Conservation (phyloP, 2,888 invertebrate genomes). For the Perdita meconis region DNA sequence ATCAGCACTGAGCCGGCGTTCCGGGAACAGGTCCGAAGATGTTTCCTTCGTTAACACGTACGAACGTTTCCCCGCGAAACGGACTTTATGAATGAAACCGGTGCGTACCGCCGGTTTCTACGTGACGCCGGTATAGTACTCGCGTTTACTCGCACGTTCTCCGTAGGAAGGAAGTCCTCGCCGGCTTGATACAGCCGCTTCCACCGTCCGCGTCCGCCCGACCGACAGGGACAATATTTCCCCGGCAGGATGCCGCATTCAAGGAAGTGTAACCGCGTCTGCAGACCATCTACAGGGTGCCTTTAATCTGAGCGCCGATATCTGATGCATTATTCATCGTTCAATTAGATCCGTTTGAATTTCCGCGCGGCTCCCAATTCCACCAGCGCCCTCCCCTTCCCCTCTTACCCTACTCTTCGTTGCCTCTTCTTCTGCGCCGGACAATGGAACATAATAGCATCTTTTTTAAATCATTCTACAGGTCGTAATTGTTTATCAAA, state of each 20-base stretch:
- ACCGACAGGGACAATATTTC: slow-evolving; percentile 72
- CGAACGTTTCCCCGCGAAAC: slow-evolving; percentile 68
- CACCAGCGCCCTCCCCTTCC: too few relatives aligned
- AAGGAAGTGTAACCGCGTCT: slow-evolving; percentile 80
- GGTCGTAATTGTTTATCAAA: too few relatives aligned
- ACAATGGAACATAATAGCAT: too few relatives aligned
- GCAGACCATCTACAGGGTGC: slow-evolving; percentile 73
- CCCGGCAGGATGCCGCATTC: slow-evolving; percentile 79
- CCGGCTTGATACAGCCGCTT: slow-evolving; percentile 77
- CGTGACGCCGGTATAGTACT: slow-evolving; percentile 72
- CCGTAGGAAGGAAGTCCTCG: slow-evolving; percentile 78
- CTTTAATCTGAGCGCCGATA: slow-evolving; percentile 78
- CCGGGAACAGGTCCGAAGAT: slow-evolving; percentile 47
- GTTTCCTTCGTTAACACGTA: slow-evolving; percentile 67
- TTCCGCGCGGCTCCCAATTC: slow-evolving; percentile 52
- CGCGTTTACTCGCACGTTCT: slow-evolving; percentile 78
- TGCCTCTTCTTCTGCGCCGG: too few relatives aligned
- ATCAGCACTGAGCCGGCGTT: slow-evolving; percentile 30
- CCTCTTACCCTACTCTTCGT: too few relatives aligned
- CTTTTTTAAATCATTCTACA: too few relatives aligned
- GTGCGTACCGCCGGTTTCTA: slow-evolving; percentile 68
- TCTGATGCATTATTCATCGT: slow-evolving; percentile 79
- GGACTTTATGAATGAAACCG: slow-evolving; percentile 82
- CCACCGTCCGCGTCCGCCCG: slow-evolving; percentile 39
- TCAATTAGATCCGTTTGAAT: slow-evolving; percentile 76